Conservation (phyloP, 2,888 invertebrate species). For the Drosophila borealis region DNA sequence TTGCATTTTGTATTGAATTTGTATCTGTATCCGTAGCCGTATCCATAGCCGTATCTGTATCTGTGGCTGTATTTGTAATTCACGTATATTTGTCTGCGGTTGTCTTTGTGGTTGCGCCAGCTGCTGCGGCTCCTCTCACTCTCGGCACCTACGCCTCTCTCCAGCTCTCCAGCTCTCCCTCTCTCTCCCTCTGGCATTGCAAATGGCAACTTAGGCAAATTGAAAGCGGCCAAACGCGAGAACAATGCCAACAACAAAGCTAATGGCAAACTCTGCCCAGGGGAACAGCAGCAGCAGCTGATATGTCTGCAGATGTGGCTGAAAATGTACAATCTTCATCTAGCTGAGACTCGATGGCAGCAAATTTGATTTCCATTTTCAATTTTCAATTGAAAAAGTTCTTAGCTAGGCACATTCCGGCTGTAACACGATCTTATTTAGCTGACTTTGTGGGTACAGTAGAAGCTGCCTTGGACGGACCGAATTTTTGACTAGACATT, state of each 20-base stretch:
- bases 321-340: constrained; percentile 4
- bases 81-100: constrained; percentile 56
- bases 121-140: constrained; percentile 43
- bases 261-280: constrained; percentile 32
- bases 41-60: constrained; percentile 30
- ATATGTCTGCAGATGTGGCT: constrained; percentile 9
- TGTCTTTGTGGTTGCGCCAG: constrained; percentile 60
- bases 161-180: neutral
- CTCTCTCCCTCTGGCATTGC: constrained; percentile 13
- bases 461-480: neutral
- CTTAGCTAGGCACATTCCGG: constrained; percentile 6
- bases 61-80: constrained; percentile 44
- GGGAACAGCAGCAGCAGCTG: constrained; percentile 24
- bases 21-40: constrained; percentile 33
- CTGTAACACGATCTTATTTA: constrained; percentile 35
- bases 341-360: constrained; percentile 20
- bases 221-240: constrained; percentile 58
- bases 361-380: constrained; percentile 59
- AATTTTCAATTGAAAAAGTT: constrained; percentile 47
- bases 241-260: constrained; percentile 47
- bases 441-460: constrained; percentile 42
- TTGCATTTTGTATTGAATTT: constrained; percentile 78
- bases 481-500: neutral
- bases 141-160: neutral
- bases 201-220: constrained; percentile 77